Conservation (phyloP, 2,113 vertebrate genomes). For the Spea multiplicata region DNA sequence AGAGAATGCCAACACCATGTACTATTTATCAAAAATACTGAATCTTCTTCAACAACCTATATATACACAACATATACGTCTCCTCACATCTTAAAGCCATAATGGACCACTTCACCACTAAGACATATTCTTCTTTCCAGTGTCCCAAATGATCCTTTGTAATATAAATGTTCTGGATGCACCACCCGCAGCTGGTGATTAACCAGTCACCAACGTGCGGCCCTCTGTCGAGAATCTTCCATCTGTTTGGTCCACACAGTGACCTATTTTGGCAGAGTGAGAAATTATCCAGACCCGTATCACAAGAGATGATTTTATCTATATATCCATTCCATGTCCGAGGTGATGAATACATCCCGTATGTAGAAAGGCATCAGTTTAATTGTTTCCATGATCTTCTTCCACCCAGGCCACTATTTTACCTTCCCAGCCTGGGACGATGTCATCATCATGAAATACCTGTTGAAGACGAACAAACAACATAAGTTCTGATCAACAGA, state of each 20-base stretch:
- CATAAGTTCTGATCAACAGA: not conserved
- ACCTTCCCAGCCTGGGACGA: slow-evolving; percentile 96
- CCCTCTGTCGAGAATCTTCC: not conserved
- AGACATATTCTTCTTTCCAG: not conserved
- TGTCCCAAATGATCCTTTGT: not conserved
- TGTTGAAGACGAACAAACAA: not conserved
- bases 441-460: slow-evolving; percentile 89
- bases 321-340: slow-evolving; percentile 6
- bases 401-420: slow-evolving; percentile 98
- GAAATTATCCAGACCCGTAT: slow-evolving; percentile 8
- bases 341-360: slow-evolving; percentile 10
- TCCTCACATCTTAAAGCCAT: slow-evolving; percentile 4
- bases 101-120: slow-evolving; percentile 5
- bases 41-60: not conserved
- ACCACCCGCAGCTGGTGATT: not conserved
- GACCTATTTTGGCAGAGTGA: slow-evolving; percentile 41
- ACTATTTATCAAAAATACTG: slow-evolving; percentile 34
- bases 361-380: slow-evolving; percentile 53
- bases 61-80: slow-evolving; percentile 15
- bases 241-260: slow-evolving; percentile 26
- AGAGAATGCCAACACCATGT: not conserved
- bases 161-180: not conserved
- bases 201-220: not conserved
- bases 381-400: slow-evolving; percentile 84
- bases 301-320: slow-evolving; percentile 3